phyloP scores from a whole-genome alignment of 2,797 vertebrate genomes.

The Monodelphis domestica region DNA sequence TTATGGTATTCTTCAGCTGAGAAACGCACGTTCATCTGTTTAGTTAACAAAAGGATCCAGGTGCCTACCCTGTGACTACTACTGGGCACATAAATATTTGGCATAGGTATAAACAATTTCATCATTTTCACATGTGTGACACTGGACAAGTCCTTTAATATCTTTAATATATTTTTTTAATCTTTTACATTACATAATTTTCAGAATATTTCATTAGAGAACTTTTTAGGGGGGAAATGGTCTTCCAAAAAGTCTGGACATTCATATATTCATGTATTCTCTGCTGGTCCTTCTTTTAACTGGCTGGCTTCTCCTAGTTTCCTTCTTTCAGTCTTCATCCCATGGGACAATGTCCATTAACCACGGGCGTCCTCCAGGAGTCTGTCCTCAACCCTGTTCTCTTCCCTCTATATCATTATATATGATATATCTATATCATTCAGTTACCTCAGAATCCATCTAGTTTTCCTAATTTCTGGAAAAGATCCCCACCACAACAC shows the following conservation, averaged over 20 bases:
- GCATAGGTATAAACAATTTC: conserved; percentile 24
- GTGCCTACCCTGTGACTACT: conserved; percentile 28
- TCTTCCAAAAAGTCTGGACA: background rate
- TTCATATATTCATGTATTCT: background rate
- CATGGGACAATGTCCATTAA: background rate
- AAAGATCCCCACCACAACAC: background rate
- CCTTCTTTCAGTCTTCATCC: background rate
- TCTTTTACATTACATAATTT: background rate
- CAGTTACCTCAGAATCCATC: background rate
- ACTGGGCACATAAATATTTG: conserved; percentile 25
- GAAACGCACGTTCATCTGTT: conserved; percentile 51
- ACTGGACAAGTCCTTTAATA: no score
- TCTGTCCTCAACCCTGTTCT: background rate
- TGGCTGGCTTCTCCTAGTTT: background rate
- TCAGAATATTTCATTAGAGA: background rate
- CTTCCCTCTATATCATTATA: background rate
- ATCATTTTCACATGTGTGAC: background rate
- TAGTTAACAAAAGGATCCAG: conserved; percentile 41
- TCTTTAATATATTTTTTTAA: no score
- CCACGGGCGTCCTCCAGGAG: background rate
- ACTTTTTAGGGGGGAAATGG: background rate
- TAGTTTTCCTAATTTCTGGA: background rate
- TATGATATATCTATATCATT: no score
- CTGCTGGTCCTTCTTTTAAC: background rate
- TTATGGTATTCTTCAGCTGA: conserved; percentile 59